These are phyloP conservation scores for Drosophila auraria DNA, from an alignment of 1,140 invertebrate genomes.

Conservation along the genomic window DNA sequence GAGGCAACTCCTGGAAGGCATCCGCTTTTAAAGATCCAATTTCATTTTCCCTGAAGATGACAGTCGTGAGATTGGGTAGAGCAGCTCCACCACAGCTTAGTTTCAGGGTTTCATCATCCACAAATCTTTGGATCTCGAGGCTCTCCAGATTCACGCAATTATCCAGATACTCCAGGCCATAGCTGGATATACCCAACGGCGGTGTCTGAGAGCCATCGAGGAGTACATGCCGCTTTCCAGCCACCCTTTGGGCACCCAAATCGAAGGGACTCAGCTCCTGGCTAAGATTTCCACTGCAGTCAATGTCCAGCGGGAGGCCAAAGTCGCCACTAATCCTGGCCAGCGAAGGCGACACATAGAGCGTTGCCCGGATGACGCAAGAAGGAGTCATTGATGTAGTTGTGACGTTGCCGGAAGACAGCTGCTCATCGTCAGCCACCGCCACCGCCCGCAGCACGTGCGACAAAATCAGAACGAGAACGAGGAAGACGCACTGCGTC, in stretches of 20 bases:
- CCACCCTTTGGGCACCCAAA: constrained; percentile 55
- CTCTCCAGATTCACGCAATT: constrained; percentile 60
- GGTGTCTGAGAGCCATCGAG: constrained; percentile 70
- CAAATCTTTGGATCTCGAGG: constrained; percentile 56
- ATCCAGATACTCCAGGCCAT: constrained; percentile 72
- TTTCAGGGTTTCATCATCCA: constrained; percentile 40
- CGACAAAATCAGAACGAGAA: constrained; percentile 26
- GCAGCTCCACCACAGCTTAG: constrained; percentile 32
- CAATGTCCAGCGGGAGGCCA: constrained; percentile 60
- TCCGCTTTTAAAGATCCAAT: constrained; percentile 31
- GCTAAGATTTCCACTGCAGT: constrained; percentile 38
- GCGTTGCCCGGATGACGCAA: constrained; percentile 65
- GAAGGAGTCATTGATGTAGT: background rate
- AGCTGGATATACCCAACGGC: constrained; percentile 52
- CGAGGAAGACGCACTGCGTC: constrained; percentile 62
- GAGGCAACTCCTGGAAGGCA: constrained; percentile 61
- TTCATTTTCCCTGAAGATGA: constrained; percentile 49
- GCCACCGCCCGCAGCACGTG: constrained; percentile 26
- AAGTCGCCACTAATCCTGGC: constrained; percentile 50
- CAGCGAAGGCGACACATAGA: constrained; percentile 40
- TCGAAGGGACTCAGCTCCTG: constrained; percentile 31
- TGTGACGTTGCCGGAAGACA: constrained; percentile 13
- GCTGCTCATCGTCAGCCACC: constrained; percentile 35
- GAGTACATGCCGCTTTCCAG: constrained; percentile 58
- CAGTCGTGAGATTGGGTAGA: constrained; percentile 21